Conservation (phyloP, 2,797 vertebrate genomes). For the Phataginus tetradactyla region DNA sequence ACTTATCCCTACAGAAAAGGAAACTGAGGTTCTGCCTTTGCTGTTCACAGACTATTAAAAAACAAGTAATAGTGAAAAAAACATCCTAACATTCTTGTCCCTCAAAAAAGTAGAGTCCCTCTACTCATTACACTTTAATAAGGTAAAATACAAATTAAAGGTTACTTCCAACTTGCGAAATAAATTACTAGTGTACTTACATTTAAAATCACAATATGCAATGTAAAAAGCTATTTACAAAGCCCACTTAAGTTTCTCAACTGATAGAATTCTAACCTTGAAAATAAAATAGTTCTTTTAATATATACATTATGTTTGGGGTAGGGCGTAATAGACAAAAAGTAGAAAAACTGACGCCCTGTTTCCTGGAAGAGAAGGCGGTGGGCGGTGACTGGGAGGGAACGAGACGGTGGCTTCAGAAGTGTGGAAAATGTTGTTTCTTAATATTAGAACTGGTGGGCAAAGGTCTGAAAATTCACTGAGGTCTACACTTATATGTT, state of each 20-base stretch:
- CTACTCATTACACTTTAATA: not conserved
- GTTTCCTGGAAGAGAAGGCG: not conserved
- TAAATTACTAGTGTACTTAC: not conserved
- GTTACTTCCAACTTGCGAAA: not conserved
- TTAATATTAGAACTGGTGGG: not conserved
- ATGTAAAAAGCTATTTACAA: not conserved
- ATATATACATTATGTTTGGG: not conserved
- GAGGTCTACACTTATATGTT: not conserved
- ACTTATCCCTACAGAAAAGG: not conserved
- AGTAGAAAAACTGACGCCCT: not conserved
- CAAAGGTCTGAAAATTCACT: not conserved
- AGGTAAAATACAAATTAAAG: conserved; percentile 37
- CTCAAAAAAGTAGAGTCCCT: not conserved
- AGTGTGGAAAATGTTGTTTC: not conserved
- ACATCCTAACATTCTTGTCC: not conserved
- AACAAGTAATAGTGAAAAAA: not conserved
- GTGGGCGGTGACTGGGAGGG: not conserved
- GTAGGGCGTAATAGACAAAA: not conserved
- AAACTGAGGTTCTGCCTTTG: not conserved
- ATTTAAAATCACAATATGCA: conserved; percentile 12
- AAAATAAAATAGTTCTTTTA: not conserved
- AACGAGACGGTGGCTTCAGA: not conserved
- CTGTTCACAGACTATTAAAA: not conserved
- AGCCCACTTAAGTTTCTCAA: conserved; percentile 7
- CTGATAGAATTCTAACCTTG: not conserved